A percentile compares a stretch with the other conserved stretches of the same genome.
Conservation (phyloP, 2,888 invertebrate species). For the Dinocampus coccinellae region DNA sequence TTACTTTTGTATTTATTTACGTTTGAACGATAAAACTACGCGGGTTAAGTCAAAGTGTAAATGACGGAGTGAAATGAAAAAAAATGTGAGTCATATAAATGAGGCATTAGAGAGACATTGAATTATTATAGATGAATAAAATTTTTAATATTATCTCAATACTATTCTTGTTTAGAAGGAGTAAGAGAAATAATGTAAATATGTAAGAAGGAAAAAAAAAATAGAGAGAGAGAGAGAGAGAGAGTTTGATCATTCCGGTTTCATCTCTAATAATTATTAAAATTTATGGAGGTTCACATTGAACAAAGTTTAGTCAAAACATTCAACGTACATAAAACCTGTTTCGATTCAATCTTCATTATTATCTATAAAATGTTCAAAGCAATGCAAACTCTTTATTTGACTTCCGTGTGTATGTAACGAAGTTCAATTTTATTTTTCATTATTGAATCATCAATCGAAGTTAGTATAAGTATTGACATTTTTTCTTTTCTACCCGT, state of each 20-base stretch:
- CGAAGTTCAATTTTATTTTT: background rate
- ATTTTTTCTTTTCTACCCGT: background rate
- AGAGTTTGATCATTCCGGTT: constrained; percentile 4
- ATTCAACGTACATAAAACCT: background rate
- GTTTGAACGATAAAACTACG: too few species aligned
- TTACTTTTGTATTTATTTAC: background rate
- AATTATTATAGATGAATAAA: background rate
- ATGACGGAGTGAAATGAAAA: background rate
- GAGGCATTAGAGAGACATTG: background rate
- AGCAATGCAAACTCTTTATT: background rate
- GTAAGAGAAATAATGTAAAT: background rate
- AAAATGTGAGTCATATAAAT: background rate
- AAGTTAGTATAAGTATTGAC: background rate
- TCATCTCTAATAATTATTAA: background rate
- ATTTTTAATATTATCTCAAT: background rate
- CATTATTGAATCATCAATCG: background rate
- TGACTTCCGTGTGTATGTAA: background rate
- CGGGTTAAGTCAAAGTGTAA: too few species aligned
- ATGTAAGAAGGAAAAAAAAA: too few species aligned
- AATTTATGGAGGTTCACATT: constrained; percentile 14
- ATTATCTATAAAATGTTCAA: background rate
- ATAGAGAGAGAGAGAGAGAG: too few species aligned
- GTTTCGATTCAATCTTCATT: background rate
- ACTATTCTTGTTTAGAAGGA: background rate
- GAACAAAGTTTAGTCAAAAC: background rate